A percentile compares a stretch with the other conserved stretches of the same genome.
Evolutionary conservation across 2,888 invertebrate genomes (phyloP).

Genomic region (Drosophila putrida): DNA sequence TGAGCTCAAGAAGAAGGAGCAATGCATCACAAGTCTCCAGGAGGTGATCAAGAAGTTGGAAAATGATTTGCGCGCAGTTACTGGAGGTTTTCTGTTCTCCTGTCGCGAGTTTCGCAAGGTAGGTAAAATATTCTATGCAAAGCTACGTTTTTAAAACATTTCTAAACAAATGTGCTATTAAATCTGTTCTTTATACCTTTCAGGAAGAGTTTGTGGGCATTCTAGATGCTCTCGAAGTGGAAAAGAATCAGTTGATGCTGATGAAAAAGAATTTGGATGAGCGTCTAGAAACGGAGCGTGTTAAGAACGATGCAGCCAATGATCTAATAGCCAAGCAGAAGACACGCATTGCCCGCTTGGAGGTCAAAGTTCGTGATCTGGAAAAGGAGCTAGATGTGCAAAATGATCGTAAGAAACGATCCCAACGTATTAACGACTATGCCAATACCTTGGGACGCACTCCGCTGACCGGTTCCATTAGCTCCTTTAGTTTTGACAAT

Average conservation of each 20-base stretch:
- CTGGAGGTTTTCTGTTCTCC: conserved; percentile 84
- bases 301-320: conserved; percentile 61
- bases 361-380: conserved; percentile 81
- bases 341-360: conserved; percentile 79
- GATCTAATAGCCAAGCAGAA: conserved; percentile 81
- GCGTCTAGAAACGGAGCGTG: conserved; percentile 75
- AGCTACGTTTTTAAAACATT: too few relatives aligned
- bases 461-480: conserved; percentile 68
- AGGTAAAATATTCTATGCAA: not conserved
- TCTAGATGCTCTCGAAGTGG: conserved; percentile 82
- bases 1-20: conserved; percentile 66
- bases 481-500: conserved; percentile 82
- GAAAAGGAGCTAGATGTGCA: conserved; percentile 81
- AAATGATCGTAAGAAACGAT: conserved; percentile 81
- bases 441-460: conserved; percentile 67
- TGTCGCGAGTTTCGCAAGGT: conserved; percentile 85
- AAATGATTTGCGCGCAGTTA: conserved; percentile 79
- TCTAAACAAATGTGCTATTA: too few relatives aligned
- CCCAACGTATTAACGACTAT: conserved; percentile 83
- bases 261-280: conserved; percentile 72
- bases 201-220: conserved; percentile 84
- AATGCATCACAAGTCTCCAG: conserved; percentile 64
- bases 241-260: conserved; percentile 79
- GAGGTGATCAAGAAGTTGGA: conserved; percentile 74
- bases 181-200: too few relatives aligned